Base-by-base conservation (phyloP, 2,113 vertebrate species). In the Rhineura floridana region DNA sequence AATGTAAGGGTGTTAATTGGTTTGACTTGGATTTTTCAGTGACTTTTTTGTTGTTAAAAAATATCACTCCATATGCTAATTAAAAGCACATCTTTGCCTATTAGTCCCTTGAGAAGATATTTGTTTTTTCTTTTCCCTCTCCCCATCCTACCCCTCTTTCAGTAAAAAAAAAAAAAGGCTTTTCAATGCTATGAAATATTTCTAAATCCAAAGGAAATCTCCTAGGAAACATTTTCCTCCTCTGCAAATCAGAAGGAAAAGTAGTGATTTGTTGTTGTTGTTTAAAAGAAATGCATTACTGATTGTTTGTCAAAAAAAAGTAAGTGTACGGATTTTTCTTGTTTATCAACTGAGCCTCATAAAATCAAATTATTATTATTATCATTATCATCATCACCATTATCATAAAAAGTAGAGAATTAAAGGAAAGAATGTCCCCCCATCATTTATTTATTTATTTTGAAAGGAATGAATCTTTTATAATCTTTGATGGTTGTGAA, bases 161-260 rank as follows among this genome's bases (percentile, higher is more conserved):
- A 25, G 52, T 59, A 25, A 4, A 84, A 87, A 76, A 72, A 86
- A 91, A 76, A 72, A 86, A 91, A 81, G 3, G 23, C 87, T 55
- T 85, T 48, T 85, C 81, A 30, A 72, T 39, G 44, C 30, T 28
- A 73, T 84, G 36, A 88, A 91, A 81, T 87, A 77, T 85, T 92
- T 83, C 42, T 39, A 86, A 8, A 86, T 80, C 79, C 85, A 90
- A 88, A 86, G 70, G 89, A 91, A 79, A 65, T 90, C 90, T 91
- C 81, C 15, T 8, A 93, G 91, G 90, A 84, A 90, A 83, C 25
- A 13, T 25, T 0, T 50, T 85, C 84, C 75, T 88, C 63, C 33
- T 48, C 50, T 84, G 42, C 52, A 44, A 8, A 15, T 48, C 76
- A n/a, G 33, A 44, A 88, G 85, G 67, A 88, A 87, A 81, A 65